Percentiles rank a stretch among this genome's conserved stretches.
phyloP scores from a whole-genome alignment of 2,797 vertebrate genomes.

The Platyrinchus mystaceus region DNA sequence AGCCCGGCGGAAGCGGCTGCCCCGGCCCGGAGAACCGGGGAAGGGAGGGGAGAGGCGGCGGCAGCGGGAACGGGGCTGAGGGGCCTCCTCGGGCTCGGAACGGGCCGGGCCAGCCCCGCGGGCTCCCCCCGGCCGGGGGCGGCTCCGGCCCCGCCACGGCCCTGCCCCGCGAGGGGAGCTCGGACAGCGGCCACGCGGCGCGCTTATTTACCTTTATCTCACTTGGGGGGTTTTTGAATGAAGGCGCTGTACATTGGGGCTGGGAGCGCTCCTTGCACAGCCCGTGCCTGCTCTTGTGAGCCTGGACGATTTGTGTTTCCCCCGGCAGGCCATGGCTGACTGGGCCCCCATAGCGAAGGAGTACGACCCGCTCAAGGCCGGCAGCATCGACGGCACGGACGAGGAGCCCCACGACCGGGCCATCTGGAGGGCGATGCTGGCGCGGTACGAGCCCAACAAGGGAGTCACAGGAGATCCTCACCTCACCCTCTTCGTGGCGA shows the following conservation, averaged over 20 bases:
- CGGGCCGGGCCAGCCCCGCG: not conserved
- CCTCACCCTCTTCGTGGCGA: slow-evolving; percentile 88
- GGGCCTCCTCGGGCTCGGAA: no score
- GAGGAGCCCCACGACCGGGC: slow-evolving; percentile 94
- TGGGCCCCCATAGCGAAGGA: slow-evolving; percentile 93
- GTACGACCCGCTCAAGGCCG: slow-evolving; percentile 93
- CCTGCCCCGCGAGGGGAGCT: not conserved
- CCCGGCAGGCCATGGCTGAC: slow-evolving; percentile 80
- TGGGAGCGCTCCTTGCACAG: accelerated
- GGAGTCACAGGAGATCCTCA: slow-evolving; percentile 88
- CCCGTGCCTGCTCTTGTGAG: accelerated
- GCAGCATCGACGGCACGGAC: slow-evolving; percentile 94
- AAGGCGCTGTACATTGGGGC: no score
- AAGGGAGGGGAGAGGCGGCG: not conserved
- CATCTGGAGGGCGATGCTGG: slow-evolving; percentile 91
- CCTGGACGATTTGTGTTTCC: not conserved
- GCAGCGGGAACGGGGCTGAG: not conserved
- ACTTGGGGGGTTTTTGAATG: accelerated
- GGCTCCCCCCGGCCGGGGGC: not conserved
- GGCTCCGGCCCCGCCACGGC: accelerated
- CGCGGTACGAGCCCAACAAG: slow-evolving; percentile 89
- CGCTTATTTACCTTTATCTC: not conserved
- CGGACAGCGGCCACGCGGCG: accelerated
- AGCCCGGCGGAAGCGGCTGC: not conserved
- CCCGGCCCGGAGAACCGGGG: not conserved